Percentiles rank a stretch among this genome's conserved stretches.
Conservation (phyloP, 2,888 invertebrate genomes). For the Dichetophora obliterata region DNA sequence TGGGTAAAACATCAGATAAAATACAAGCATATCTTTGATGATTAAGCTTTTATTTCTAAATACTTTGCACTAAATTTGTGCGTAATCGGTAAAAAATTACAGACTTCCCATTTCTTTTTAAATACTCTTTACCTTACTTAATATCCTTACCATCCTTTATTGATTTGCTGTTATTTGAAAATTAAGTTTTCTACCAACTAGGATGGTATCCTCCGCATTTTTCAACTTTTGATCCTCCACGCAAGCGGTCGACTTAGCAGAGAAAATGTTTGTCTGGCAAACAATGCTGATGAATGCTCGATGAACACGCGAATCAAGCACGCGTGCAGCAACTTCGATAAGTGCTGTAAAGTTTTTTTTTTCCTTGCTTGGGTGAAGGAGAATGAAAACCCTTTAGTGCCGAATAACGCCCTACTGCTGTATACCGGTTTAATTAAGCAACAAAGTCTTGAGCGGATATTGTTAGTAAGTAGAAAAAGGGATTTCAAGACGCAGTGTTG, state of each 20-base stretch:
- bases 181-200: background rate
- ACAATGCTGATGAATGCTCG: slow-evolving; percentile 2
- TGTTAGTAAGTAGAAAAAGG: background rate
- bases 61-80: too few species aligned
- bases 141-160: background rate
- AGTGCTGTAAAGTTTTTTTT: background rate
- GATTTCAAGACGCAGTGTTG: background rate
- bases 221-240: background rate
- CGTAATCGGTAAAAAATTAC: too few species aligned
- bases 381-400: too few species aligned
- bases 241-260: background rate
- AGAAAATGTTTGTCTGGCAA: too few species aligned
- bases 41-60: too few species aligned
- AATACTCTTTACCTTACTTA: background rate
- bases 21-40: too few species aligned
- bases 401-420: background rate
- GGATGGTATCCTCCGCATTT: background rate
- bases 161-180: slow-evolving; percentile 19
- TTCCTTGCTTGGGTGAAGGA: background rate
- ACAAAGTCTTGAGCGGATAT: slow-evolving; percentile 11
- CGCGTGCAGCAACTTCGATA: slow-evolving; percentile 7
- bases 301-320: slow-evolving; percentile 14
- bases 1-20: too few species aligned
- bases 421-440: background rate
- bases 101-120: too few species aligned